Conservation (phyloP, 2,888 invertebrate genomes). For the Pristionchus mayeri region DNA sequence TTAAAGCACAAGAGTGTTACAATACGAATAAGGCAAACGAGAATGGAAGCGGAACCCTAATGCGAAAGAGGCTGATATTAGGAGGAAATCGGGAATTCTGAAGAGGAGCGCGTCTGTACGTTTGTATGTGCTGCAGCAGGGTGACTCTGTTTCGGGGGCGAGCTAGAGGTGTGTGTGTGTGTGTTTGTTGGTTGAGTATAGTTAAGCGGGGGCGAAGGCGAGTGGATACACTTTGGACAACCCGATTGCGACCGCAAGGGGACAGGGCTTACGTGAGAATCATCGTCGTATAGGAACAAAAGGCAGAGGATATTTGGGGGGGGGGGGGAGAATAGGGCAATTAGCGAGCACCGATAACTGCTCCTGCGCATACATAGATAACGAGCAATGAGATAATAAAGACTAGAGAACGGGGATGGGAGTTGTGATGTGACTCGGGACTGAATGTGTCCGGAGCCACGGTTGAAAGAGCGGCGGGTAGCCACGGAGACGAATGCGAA, state of each 20-base stretch:
- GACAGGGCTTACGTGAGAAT: constrained; percentile 27
- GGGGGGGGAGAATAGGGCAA: neutral
- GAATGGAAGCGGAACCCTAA: constrained; percentile 33
- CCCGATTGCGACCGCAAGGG: constrained; percentile 13
- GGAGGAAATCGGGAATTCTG: constrained; percentile 13
- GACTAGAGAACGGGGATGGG: constrained; percentile 35
- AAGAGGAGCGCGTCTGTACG: neutral
- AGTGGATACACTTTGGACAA: neutral
- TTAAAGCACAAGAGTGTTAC: constrained; percentile 15
- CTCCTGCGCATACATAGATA: constrained; percentile 2
- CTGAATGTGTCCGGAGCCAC: neutral
- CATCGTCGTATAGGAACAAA: too few species aligned
- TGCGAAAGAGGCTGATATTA: neutral
- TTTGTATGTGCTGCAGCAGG: neutral
- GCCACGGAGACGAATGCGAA: constrained; percentile 16
- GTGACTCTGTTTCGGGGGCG: constrained; percentile 6
- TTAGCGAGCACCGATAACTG: constrained; percentile 11
- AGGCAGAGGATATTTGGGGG: neutral
- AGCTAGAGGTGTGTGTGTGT: neutral
- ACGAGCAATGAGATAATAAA: constrained; percentile 26
- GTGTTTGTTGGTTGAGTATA: neutral
- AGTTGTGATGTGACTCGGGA: neutral
- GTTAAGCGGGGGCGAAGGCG: neutral
- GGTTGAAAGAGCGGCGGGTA: constrained; percentile 44
- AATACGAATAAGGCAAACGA: constrained; percentile 9